Base-by-base conservation (phyloP, 2,888 invertebrate genomes). In the Macaria notata region DNA sequence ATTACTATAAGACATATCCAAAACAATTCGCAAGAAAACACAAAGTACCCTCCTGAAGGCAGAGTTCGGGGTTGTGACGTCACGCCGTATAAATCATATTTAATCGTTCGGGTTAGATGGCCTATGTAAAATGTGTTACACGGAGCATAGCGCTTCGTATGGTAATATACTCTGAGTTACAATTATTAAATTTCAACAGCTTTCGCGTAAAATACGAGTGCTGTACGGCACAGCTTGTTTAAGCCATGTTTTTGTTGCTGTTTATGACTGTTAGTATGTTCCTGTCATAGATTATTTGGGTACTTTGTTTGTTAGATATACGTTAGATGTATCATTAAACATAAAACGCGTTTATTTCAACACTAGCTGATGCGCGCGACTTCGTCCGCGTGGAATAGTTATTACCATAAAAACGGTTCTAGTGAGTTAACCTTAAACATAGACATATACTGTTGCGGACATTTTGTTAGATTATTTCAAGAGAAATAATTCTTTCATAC, bases 51-150 rank as follows among this genome's bases (percentile, higher is more conserved):
- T 56, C 9, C 38, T 29, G 49, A 44, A 33, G 66, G 67, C 68
- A 68, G 69, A 72, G 64, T 72, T 69, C 69, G 68, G 70, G 76
- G 71, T 72, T 72, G 73, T 79, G 80, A 81, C 76, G 83, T 82
- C 82, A 84, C 74, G 85, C 75, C 61, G 70, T 76, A 81, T 86
- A 86, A 86, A 86, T 88, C 85, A 86, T 83, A 80, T 79, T 79
- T 81, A 86, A 83, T 83, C 77, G 80, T 75, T 70, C 68, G 69
- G 71, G 73, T 77, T 76, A 77, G 75, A 72, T 70, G 72, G 69
- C 66, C 70, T 77, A 78, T 75, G 76, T 77, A 71, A 74, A 74
- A 74, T 69, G 66, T 69, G 64, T 61, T 67, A 69, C 58, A 64
- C 41, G 63, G 59, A 56, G 60, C 62, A 56, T 63, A 56, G 50